phyloP scores from a whole-genome alignment of 2,113 vertebrate genomes.

The Cathartes aura region DNA sequence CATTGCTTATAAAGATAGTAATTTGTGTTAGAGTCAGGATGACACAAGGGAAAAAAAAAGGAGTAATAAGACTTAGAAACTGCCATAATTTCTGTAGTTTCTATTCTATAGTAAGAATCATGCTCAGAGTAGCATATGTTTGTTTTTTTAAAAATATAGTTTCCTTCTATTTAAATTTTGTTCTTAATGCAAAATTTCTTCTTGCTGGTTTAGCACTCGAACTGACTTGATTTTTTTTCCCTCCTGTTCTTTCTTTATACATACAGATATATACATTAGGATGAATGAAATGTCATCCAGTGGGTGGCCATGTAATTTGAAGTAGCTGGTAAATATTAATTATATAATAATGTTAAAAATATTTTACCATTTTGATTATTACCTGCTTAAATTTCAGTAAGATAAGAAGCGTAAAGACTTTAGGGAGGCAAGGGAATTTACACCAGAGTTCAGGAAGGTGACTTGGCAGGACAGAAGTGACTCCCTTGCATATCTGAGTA shows the following conservation, averaged over 20 bases:
- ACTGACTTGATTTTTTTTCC: not conserved
- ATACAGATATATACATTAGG: not conserved
- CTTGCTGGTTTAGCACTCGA: not conserved
- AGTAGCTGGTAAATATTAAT: constrained; percentile 19
- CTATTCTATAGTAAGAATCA: not conserved
- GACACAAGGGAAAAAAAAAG: not conserved
- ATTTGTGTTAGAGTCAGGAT: not conserved
- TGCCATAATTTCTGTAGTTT: not conserved
- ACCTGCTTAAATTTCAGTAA: constrained; percentile 13
- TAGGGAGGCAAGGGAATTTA: not conserved
- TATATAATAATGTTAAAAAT: too few relatives aligned
- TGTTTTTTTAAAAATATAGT: not conserved
- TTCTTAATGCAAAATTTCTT: not conserved
- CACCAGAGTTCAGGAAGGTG: not conserved
- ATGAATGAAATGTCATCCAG: not conserved
- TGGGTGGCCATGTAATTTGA: not conserved
- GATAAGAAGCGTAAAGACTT: not conserved
- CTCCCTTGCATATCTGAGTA: not conserved
- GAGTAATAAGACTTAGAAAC: not conserved
- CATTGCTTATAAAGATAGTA: not conserved
- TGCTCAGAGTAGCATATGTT: not conserved
- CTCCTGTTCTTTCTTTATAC: not conserved
- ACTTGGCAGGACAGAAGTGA: not conserved
- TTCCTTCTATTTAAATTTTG: not conserved
- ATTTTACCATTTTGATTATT: constrained; percentile 24